Base-by-base conservation (phyloP, 2,797 vertebrate genomes). In the Odontamblyopus lacepedii region DNA sequence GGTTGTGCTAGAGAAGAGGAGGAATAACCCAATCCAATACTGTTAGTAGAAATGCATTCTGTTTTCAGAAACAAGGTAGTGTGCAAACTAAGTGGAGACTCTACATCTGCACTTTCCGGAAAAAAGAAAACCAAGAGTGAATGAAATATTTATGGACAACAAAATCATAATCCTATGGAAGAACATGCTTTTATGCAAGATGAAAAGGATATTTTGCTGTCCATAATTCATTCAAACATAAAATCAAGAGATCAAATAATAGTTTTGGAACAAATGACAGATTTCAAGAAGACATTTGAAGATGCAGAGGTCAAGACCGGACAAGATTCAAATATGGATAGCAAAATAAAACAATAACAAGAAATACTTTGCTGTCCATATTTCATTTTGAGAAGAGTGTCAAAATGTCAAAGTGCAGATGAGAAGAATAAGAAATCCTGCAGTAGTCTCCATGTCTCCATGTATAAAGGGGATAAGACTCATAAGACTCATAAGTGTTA, bases 371-470 rank as follows among this genome's bases (percentile, higher is more conserved):
- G 57, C 5, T 60, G 57, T 60, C 27, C 57, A 60, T 38, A 63
- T 63, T 63, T 32, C 4, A 63, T n/a, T 23, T 55, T n/a, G 19
- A 55, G 19, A n/a, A 53, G 53, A 55, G 19, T n/a, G 53, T 23
- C 53, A 57, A 63, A 63, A 30, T 18, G 19, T 55, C 53, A 57
- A 63, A 63, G 32, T 32, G 30, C 27, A 63, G 18, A n/a, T 63
- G 62, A 63, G 19, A 35, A n/a, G 62, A 63, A n/a, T 9, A 12
- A 41, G 19, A 63, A 18, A 63, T 26, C 2, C 30, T 38, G 16
- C 59, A 6, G 29, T 48, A 62, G 35, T 18, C 60, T 30, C 30
- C 35, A 41, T 63, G 35, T 18, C 60, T 30, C 30, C 35, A 41
- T 63, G 61, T 23, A 5, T 4, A 27, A 6, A 27, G n/a, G 27